These are phyloP conservation scores for Drosophila tristis DNA, from an alignment of 1,140 invertebrate species.

Conservation along the genomic window DNA sequence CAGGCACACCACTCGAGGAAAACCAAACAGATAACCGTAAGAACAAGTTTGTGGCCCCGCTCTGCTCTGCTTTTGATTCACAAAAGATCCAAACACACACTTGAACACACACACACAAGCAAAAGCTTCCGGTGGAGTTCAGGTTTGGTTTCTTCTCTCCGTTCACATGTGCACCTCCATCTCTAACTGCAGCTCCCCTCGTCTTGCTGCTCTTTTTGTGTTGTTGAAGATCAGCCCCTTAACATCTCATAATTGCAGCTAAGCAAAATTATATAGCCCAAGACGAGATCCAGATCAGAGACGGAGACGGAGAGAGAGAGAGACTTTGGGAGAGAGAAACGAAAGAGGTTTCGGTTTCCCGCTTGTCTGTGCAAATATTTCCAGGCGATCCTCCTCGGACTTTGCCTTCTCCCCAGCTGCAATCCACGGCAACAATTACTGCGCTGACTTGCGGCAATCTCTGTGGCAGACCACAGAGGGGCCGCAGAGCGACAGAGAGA, in stretches of 20 bases:
- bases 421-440: conserved; percentile 68
- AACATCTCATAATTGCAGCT: conserved; percentile 80
- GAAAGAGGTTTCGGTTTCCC: conserved; percentile 14
- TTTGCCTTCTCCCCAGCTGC: conserved; percentile 51
- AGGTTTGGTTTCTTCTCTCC: conserved; percentile 36
- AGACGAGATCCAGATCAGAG: conserved; percentile 40
- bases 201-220: too few relatives aligned
- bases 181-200: not conserved
- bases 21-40: conserved; percentile 78
- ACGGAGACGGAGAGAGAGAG: not conserved
- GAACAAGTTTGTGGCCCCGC: conserved; percentile 59
- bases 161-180: conserved; percentile 19
- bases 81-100: conserved; percentile 25
- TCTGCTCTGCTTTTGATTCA: conserved; percentile 48
- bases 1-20: conserved; percentile 50
- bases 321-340: not conserved
- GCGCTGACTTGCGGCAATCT: conserved; percentile 53
- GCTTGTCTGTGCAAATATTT: conserved; percentile 64
- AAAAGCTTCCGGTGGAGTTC: conserved; percentile 73
- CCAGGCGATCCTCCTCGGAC: conserved; percentile 52
- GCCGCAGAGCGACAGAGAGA: not conserved
- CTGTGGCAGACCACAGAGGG: conserved; percentile 25
- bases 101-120: conserved; percentile 9
- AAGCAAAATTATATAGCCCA: conserved; percentile 75
- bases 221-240: conserved; percentile 64